A percentile compares a stretch with the other conserved stretches of the same genome.
Evolutionary conservation across 2,113 vertebrate species (phyloP).

Genomic region (Microtus montanus): DNA sequence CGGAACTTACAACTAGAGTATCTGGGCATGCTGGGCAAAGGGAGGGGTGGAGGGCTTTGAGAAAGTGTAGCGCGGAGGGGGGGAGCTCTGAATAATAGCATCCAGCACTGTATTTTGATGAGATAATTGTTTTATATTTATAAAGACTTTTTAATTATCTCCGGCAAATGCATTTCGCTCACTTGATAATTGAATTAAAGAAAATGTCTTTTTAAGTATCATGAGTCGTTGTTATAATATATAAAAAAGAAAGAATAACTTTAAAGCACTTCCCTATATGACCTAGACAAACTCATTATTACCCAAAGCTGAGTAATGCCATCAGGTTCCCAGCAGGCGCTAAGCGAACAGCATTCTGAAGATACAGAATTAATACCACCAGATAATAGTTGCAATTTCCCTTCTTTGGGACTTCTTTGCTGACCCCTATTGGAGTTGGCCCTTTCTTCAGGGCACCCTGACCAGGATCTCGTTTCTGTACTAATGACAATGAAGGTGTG

Average conservation of each 20-base stretch:
- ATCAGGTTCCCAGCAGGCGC: not conserved
- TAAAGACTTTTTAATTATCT: conserved; percentile 77
- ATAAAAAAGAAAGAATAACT: not conserved
- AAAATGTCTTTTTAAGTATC: conserved; percentile 63
- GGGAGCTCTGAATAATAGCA: not conserved
- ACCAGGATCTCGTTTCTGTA: accelerated
- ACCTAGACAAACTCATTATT: not conserved
- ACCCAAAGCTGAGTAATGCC: not conserved
- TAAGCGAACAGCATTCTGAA: not conserved
- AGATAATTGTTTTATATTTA: conserved; percentile 74
- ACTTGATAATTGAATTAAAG: conserved; percentile 74
- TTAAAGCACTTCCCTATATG: not conserved
- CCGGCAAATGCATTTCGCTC: conserved; percentile 67
- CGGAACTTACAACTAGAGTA: accelerated
- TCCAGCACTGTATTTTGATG: conserved; percentile 63
- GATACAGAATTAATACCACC: accelerated
- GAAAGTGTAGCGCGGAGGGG: no score
- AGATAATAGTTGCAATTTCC: not conserved
- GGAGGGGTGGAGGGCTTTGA: not conserved
- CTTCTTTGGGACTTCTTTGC: not conserved
- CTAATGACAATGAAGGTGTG: accelerated
- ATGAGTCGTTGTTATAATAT: not conserved
- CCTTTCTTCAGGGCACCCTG: no score
- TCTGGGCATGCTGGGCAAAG: accelerated
- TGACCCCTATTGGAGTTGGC: not conserved